phyloP scores from a whole-genome alignment of 1,140 invertebrate genomes.

The Fopius arisanus region DNA sequence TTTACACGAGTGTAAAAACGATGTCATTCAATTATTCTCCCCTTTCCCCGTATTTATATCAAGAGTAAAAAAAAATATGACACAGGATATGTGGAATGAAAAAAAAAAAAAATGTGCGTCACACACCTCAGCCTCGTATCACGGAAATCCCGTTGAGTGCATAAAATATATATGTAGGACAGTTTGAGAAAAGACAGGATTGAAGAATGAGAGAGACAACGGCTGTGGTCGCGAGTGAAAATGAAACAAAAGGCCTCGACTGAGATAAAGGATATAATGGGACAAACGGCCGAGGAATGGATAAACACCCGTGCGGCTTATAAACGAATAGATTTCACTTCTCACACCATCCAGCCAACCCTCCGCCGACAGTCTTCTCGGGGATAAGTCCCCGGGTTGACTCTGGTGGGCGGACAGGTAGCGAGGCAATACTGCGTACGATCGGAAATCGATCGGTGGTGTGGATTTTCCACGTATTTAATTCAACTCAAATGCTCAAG shows the following conservation, averaged over 20 bases:
- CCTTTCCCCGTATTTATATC: no score
- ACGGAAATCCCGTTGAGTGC: not conserved
- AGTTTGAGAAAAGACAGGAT: constrained; percentile 19
- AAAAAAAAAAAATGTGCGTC: not conserved
- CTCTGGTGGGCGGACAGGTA: constrained; percentile 37
- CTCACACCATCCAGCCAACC: not conserved
- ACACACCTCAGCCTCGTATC: not conserved
- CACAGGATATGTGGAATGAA: no score
- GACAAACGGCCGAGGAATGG: constrained; percentile 29
- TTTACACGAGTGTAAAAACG: no score
- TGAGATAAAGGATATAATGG: constrained; percentile 39
- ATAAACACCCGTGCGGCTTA: constrained; percentile 29
- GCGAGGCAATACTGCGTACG: constrained; percentile 11
- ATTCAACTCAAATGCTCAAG: not conserved
- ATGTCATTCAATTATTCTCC: no score
- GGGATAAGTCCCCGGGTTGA: not conserved
- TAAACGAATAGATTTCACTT: constrained; percentile 35
- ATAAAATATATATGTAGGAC: constrained; percentile 10
- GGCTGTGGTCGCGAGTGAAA: constrained; percentile 14
- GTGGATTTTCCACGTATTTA: constrained; percentile 17
- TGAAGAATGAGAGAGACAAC: constrained; percentile 14
- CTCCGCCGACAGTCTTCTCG: constrained; percentile 1
- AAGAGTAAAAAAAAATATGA: no score
- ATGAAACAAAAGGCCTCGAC: constrained; percentile 32
- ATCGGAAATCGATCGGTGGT: constrained; percentile 34